These are phyloP conservation scores for Parochlus steinenii DNA, from an alignment of 2,888 invertebrate genomes.

Conservation along the genomic window DNA sequence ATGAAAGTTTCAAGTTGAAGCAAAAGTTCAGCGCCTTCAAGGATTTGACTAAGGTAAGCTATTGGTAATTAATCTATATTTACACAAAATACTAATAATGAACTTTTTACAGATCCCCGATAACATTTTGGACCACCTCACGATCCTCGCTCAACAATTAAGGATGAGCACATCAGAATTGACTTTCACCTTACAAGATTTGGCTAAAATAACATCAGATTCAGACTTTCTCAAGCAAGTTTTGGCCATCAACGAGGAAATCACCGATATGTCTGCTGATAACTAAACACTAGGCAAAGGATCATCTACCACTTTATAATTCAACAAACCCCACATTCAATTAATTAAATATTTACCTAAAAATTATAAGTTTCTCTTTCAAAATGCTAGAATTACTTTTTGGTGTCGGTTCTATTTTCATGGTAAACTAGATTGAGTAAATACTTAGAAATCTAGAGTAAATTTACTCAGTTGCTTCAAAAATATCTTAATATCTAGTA, in stretches of 20 bases:
- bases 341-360: no score
- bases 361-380: no score
- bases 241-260: constrained; percentile 63
- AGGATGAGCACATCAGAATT: constrained; percentile 49
- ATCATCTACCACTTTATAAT: no score
- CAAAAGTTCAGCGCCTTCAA: constrained; percentile 54
- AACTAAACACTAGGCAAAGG: no score
- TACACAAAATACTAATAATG: not conserved
- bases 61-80: no score
- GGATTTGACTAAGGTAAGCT: constrained; percentile 37
- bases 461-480: no score
- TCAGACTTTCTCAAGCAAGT: constrained; percentile 57
- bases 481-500: no score
- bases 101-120: constrained; percentile 38
- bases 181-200: constrained; percentile 40
- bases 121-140: constrained; percentile 40
- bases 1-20: constrained; percentile 52
- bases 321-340: no score
- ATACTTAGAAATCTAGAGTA: no score
- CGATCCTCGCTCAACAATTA: constrained; percentile 55
- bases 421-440: no score
- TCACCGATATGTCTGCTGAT: constrained; percentile 57
- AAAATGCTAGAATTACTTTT: no score
- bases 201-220: constrained; percentile 52
- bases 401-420: no score